A percentile compares a stretch with the other conserved stretches of the same genome.
Conservation (phyloP, 2,113 vertebrate genomes). For the Esox niger region DNA sequence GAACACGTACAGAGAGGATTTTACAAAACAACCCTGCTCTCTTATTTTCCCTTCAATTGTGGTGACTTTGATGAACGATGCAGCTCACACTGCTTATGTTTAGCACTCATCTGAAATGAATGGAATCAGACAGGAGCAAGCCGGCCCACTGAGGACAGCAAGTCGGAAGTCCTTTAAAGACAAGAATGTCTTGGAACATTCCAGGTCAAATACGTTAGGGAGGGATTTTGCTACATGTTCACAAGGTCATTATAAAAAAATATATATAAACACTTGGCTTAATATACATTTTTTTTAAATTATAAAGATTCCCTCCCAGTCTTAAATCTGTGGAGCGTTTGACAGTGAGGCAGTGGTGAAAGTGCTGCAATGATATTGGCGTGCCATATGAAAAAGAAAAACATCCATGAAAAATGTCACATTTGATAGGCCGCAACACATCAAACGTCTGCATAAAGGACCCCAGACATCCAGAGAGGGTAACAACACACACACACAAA, state of each 20-base stretch:
- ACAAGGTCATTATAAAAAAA: too few relatives aligned
- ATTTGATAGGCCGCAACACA: conserved; percentile 58
- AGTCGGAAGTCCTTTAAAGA: not conserved
- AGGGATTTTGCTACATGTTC: too few relatives aligned
- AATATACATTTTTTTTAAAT: too few relatives aligned
- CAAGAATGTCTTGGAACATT: too few relatives aligned
- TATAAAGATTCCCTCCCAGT: not conserved
- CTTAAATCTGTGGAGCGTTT: not conserved
- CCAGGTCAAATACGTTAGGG: too few relatives aligned
- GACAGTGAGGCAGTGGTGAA: conserved; percentile 5
- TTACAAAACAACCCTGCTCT: conserved; percentile 7
- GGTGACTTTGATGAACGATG: conserved; percentile 58
- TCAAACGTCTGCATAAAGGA: conserved; percentile 42
- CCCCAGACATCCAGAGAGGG: conserved; percentile 38
- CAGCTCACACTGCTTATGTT: conserved; percentile 40
- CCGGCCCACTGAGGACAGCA: not conserved
- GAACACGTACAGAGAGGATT: conserved; percentile 26
- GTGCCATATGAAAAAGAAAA: conserved; percentile 57
- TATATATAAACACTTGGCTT: too few relatives aligned
- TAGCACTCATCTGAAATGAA: not conserved
- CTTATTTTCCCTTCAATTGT: conserved; percentile 44
- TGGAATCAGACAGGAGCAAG: not conserved
- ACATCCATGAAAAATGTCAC: conserved; percentile 57
- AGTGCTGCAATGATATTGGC: conserved; percentile 18
- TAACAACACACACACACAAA: conserved; percentile 48